Percentiles rank a stretch among this genome's conserved stretches.
These are phyloP conservation scores for Noturus placidus DNA, from an alignment of 2,113 vertebrate species.

Conservation along the genomic window DNA sequence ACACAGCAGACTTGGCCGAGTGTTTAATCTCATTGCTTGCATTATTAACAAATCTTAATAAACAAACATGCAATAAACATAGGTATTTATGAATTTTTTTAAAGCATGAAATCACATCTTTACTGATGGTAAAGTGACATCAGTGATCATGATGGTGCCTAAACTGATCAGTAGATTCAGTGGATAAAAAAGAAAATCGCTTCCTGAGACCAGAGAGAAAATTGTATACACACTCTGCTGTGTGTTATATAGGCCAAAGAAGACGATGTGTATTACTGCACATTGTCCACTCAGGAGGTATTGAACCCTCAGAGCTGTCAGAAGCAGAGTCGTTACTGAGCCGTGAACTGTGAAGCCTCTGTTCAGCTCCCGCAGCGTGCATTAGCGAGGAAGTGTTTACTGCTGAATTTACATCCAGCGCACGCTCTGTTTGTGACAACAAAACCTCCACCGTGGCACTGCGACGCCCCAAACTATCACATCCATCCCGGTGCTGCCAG, in stretches of 20 bases:
- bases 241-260: slow-evolving; percentile 19
- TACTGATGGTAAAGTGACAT: background rate
- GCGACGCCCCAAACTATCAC: slow-evolving; percentile 16
- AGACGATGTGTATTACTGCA: slow-evolving; percentile 5
- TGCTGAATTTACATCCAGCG: slow-evolving; percentile 47
- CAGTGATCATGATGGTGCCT: background rate
- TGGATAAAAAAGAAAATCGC: background rate
- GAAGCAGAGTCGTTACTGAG: slow-evolving; percentile 14
- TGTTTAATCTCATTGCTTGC: background rate
- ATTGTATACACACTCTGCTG: background rate
- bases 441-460: slow-evolving; percentile 13
- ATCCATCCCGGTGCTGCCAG: slow-evolving; percentile 44
- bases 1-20: background rate
- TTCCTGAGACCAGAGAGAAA: background rate
- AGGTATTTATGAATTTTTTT: background rate
- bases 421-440: slow-evolving; percentile 44
- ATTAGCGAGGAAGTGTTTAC: slow-evolving; percentile 33
- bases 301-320: slow-evolving; percentile 40
- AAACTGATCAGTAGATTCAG: background rate
- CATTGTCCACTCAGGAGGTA: slow-evolving; percentile 1
- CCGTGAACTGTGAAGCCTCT: slow-evolving; percentile 42
- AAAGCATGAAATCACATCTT: background rate
- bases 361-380: slow-evolving; percentile 44
- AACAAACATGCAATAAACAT: background rate
- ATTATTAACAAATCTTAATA: background rate